These are phyloP conservation scores for Merluccius polli DNA, from an alignment of 2,797 vertebrate genomes.

Conservation along the genomic window DNA sequence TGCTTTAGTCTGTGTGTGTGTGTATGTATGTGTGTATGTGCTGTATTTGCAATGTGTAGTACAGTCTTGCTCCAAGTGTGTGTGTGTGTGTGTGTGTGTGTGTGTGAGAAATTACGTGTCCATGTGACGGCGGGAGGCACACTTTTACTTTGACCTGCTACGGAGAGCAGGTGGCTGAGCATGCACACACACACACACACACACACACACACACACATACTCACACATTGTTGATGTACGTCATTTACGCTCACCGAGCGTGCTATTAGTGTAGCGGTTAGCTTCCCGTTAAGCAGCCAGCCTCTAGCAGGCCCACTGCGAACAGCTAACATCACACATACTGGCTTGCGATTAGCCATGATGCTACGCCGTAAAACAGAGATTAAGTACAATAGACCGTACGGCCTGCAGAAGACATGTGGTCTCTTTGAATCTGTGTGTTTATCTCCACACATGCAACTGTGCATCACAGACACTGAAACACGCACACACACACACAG, in stretches of 20 bases:
- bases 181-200: not conserved
- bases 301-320: constrained; percentile 11
- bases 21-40: constrained; percentile 25
- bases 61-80: not conserved
- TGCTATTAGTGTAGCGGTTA: constrained; percentile 43
- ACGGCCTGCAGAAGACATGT: too few species aligned
- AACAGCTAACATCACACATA: constrained; percentile 29
- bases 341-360: constrained; percentile 35
- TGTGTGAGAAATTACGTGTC: not conserved
- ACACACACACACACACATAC: constrained; percentile 9
- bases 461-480: not conserved
- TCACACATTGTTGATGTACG: constrained; percentile 24
- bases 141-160: constrained; percentile 29
- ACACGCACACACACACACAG: constrained; percentile 24
- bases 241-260: constrained; percentile 40
- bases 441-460: not conserved
- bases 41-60: not conserved
- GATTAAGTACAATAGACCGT: not conserved
- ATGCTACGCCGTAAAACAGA: constrained; percentile 9
- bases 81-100: constrained; percentile 17
- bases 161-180: constrained; percentile 39
- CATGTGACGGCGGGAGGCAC: constrained; percentile 22
- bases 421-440: not conserved
- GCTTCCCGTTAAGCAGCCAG: constrained; percentile 36
- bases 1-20: constrained; percentile 8